Evolutionary conservation across 2,113 vertebrate species (phyloP).

Genomic region (Peromyscus californicus): DNA sequence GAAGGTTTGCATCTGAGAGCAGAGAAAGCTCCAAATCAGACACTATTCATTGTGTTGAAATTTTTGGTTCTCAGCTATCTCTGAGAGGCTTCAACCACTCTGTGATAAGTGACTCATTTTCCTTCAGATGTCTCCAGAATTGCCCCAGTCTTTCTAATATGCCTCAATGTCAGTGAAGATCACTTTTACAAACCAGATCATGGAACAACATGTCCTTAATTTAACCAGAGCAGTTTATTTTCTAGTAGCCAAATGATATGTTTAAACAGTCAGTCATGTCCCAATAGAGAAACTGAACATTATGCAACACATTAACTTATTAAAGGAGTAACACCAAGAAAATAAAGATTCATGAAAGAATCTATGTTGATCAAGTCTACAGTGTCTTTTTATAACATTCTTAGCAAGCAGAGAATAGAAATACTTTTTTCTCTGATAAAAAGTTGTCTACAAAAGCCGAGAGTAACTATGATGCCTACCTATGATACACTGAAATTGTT

Average conservation of each 20-base stretch:
- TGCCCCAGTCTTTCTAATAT: not conserved
- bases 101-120: not conserved
- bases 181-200: not conserved
- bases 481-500: not conserved
- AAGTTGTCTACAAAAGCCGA: not conserved
- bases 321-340: not conserved
- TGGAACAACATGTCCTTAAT: not conserved
- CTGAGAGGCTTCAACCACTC: not conserved
- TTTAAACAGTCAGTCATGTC: not conserved
- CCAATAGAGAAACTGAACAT: not conserved
- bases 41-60: not conserved
- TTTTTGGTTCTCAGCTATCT: not conserved
- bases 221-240: not conserved
- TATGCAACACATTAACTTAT: not conserved
- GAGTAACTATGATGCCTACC: not conserved
- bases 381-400: not conserved
- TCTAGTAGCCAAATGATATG: not conserved
- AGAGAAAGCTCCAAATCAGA: not conserved
- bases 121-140: not conserved
- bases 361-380: not conserved
- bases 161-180: not conserved
- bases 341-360: not conserved
- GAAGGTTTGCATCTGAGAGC: not conserved
- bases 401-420: not conserved
- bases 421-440: constrained; percentile 13